Percentiles rank a stretch among this genome's conserved stretches.
These are phyloP conservation scores for Chouioia cunea DNA, from an alignment of 2,888 invertebrate species.

Conservation along the genomic window DNA sequence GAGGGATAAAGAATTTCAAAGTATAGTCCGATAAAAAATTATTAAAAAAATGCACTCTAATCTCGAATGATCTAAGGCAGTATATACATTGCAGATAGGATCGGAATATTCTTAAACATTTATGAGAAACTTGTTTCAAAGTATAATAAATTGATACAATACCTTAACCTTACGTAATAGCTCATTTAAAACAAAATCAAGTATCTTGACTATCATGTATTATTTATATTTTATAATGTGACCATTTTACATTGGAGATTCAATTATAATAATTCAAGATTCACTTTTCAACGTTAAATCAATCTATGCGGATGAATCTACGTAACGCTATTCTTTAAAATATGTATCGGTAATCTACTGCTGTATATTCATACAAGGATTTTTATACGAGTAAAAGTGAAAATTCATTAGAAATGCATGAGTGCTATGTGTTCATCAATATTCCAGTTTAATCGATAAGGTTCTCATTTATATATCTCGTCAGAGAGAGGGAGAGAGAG, in stretches of 20 bases:
- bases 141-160: slow-evolving; percentile 12
- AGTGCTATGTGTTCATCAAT: too few relatives aligned
- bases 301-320: background rate
- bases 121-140: slow-evolving; percentile 11
- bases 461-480: too few relatives aligned
- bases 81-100: background rate
- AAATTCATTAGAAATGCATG: too few relatives aligned
- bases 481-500: too few relatives aligned
- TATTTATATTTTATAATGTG: slow-evolving; percentile 9
- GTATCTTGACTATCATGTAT: background rate
- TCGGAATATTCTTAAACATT: slow-evolving; percentile 6
- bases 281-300: slow-evolving; percentile 5
- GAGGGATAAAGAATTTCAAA: too few relatives aligned
- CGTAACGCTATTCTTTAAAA: too few relatives aligned
- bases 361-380: background rate
- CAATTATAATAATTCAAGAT: slow-evolving; percentile 5
- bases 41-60: background rate
- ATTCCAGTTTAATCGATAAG: too few relatives aligned
- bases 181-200: background rate
- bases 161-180: slow-evolving; percentile 20
- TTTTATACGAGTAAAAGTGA: too few relatives aligned
- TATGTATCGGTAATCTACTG: slow-evolving; percentile 2
- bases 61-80: background rate
- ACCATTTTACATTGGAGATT: background rate
- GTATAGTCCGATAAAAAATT: too few relatives aligned